Conservation (phyloP, 1,140 invertebrate genomes). For the Ostrea denselamellosa region DNA sequence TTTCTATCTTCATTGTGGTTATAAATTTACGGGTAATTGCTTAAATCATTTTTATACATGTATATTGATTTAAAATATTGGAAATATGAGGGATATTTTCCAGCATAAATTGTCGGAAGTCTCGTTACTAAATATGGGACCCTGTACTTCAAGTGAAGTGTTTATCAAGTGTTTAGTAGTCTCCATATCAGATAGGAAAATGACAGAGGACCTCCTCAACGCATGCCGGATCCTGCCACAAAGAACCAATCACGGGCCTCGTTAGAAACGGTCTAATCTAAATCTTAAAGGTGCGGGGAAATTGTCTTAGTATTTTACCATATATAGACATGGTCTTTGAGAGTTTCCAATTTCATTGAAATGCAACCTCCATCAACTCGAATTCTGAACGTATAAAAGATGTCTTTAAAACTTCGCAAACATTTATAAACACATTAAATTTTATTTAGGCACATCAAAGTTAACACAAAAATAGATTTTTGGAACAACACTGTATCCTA, state of each 20-base stretch:
- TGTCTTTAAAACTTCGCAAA: too few species aligned
- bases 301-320: too few species aligned
- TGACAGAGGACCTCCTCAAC: conserved; percentile 20
- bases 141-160: background rate
- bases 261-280: background rate
- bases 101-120: conserved; percentile 6
- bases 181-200: conserved; percentile 3
- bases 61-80: background rate
- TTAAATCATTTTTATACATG: background rate
- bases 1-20: background rate
- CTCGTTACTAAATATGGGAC: conserved; percentile 12
- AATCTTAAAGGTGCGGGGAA: background rate
- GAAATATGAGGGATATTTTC: conserved; percentile 7
- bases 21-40: background rate
- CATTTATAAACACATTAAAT: too few species aligned
- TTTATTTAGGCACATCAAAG: too few species aligned
- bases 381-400: too few species aligned
- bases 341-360: too few species aligned
- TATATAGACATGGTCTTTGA: too few species aligned
- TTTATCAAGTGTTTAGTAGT: conserved; percentile 1
- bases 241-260: background rate
- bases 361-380: too few species aligned
- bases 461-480: too few species aligned
- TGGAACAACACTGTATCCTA: too few species aligned
- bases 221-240: background rate